A percentile compares a stretch with the other conserved stretches of the same genome.
Evolutionary conservation across 2,113 vertebrate genomes (phyloP).

Genomic region (Spea multiplicata): DNA sequence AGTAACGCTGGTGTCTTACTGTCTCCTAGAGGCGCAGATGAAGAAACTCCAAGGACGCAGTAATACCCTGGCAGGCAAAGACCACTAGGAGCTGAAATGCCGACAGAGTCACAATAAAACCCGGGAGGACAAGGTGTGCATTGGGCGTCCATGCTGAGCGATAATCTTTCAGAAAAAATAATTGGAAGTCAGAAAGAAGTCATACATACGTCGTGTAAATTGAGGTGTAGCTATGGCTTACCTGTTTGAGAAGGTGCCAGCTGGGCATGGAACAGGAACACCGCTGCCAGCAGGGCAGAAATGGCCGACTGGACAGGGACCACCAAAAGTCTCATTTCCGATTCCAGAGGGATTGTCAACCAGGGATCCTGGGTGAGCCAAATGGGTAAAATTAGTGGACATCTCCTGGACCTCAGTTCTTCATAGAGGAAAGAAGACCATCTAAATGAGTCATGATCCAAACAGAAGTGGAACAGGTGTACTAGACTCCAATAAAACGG

Average conservation of each 20-base stretch:
- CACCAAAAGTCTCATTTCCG: conserved; percentile 70
- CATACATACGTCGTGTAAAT: background rate
- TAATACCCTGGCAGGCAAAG: conserved; percentile 78
- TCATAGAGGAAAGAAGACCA: background rate
- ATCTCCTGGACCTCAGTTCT: too few relatives aligned
- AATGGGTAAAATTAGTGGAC: too few relatives aligned
- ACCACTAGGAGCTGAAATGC: conserved; percentile 76
- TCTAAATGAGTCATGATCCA: background rate
- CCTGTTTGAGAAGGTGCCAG: conserved; percentile 83
- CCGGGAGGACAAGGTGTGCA: conserved; percentile 77
- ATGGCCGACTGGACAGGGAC: conserved; percentile 79
- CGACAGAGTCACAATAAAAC: conserved; percentile 71
- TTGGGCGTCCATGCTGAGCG: conserved; percentile 63
- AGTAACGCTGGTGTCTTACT: conserved; percentile 1
- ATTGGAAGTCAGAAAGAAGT: background rate
- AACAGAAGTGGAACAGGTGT: too few relatives aligned
- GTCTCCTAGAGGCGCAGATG: conserved; percentile 55
- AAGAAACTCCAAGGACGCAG: conserved; percentile 72
- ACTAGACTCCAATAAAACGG: background rate
- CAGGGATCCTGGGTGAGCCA: conserved; percentile 54
- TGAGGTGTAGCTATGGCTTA: conserved; percentile 51
- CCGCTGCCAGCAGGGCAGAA: conserved; percentile 81
- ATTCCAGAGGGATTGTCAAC: conserved; percentile 65
- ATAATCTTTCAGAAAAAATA: conserved; percentile 61
- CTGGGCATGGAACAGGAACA: conserved; percentile 74